Conservation (phyloP, 2,888 invertebrate genomes). For the Parasteatoda lunata region DNA sequence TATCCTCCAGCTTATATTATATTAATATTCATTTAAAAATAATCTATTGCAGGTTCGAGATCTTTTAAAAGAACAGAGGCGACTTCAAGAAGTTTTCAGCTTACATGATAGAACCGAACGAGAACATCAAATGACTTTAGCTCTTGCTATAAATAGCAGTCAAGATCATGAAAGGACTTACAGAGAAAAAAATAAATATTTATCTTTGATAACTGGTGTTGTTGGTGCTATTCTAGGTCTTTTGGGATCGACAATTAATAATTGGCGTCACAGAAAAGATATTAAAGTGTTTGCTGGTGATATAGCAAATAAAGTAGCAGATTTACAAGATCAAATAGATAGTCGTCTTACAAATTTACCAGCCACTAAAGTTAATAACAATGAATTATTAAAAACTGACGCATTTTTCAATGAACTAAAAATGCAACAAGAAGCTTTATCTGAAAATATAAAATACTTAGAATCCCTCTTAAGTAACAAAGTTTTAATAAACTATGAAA, state of each 20-base stretch:
- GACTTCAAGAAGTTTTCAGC: constrained; percentile 34
- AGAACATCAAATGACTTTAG: constrained; percentile 44
- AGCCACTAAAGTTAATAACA: not conserved
- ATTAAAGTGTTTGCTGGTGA: constrained; percentile 48
- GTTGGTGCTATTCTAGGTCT: constrained; percentile 48
- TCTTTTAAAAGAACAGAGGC: constrained; percentile 51
- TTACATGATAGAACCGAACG: constrained; percentile 48
- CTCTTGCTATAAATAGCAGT: constrained; percentile 51
- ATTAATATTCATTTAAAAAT: too few relatives aligned
- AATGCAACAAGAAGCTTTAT: constrained; percentile 18
- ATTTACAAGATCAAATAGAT: constrained; percentile 31
- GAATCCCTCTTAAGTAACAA: constrained; percentile 22
- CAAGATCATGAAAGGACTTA: constrained; percentile 59
- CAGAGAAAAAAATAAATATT: constrained; percentile 61
- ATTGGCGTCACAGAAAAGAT: constrained; percentile 55
- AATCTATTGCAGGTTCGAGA: constrained; percentile 47
- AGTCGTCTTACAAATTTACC: not conserved
- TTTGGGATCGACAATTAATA: constrained; percentile 49
- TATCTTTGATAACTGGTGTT: constrained; percentile 54
- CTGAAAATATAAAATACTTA: constrained; percentile 14
- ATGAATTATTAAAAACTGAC: not conserved
- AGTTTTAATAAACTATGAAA: not conserved
- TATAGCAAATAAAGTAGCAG: constrained; percentile 31
- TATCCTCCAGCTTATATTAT: too few relatives aligned
- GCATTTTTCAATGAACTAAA: constrained; percentile 12